Evolutionary conservation across 2,797 vertebrate species (phyloP).

Genomic region (Helostoma temminkii): DNA sequence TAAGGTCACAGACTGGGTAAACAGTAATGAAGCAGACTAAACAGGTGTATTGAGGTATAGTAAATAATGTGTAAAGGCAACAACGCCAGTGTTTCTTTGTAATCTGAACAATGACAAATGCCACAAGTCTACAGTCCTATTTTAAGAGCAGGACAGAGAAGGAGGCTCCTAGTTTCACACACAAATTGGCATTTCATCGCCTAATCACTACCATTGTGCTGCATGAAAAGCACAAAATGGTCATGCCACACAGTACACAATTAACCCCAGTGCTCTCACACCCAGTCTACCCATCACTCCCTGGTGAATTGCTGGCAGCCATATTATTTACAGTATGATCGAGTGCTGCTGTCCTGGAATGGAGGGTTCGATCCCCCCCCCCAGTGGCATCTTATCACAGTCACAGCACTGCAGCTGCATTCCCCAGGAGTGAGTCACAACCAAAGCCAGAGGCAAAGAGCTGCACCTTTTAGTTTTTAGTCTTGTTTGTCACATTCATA

Average conservation of each 20-base stretch:
- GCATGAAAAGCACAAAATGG: constrained; percentile 64
- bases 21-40: constrained; percentile 13
- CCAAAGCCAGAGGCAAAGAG: constrained; percentile 56
- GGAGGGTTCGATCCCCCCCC: constrained; percentile 71
- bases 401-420: constrained; percentile 74
- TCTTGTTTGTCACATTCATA: constrained; percentile 32
- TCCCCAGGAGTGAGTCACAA: constrained; percentile 81
- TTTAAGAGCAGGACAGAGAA: constrained; percentile 31
- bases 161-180: constrained; percentile 36
- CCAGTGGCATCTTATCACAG: constrained; percentile 79
- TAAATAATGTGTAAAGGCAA: constrained; percentile 28
- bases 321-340: constrained; percentile 75
- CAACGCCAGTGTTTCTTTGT: constrained; percentile 22
- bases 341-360: constrained; percentile 58
- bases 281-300: constrained; percentile 57
- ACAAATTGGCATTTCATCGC: constrained; percentile 41
- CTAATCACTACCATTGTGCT: constrained; percentile 65
- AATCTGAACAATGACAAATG: constrained; percentile 38
- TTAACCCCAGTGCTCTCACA: constrained; percentile 61
- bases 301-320: constrained; percentile 51
- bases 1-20: not conserved
- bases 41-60: constrained; percentile 8
- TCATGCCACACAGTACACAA: constrained; percentile 48
- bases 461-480: constrained; percentile 68
- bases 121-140: constrained; percentile 3